Base-by-base conservation (phyloP, 2,797 vertebrate genomes). In the Acanthurus tractus region DNA sequence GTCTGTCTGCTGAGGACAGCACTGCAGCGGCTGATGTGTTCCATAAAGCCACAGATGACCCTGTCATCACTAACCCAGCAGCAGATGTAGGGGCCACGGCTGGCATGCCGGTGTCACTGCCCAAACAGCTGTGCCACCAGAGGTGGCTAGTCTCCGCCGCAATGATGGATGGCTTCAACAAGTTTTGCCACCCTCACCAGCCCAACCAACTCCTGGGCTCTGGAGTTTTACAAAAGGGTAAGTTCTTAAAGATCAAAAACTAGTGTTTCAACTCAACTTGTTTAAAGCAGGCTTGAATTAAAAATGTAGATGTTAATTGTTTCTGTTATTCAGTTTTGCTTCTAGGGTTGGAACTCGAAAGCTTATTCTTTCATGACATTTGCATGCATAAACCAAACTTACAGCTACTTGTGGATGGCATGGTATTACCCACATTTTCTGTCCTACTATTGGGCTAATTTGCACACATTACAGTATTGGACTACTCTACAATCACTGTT, bases 121-220 rank as follows among this genome's bases (percentile, higher is more conserved):
- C 84, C 86, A 87, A 88, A 89, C 93, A 95, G 91, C 91, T 94
- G 93, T 88, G 92, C 79, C 86, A 78, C 85, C 84, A 83, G 86
- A 90, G 87, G 88, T 88, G 83, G 85, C 73, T 74, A 81, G 61
- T 80, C 79, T 69, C 77, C 52, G 57, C 69, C 25, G 71, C 76
- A 63, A 82, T 93, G 91, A 94, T 93, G 87, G 88, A 93, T 91
- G 86, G 88, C 79, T 2, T 29, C 25, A 69, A 83, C 74, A 81
- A 88, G 69, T 81, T 81, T 70, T 23, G 46, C 73, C 76, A 78
- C 56, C 58, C 59, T 78, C 52, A 42, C 70, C 72, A 70, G 74
- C 75, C 90, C 81, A 82, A 83, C 81, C 64, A 89, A 87, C 83
- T 88, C 89, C 81, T 86, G 86, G 65, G 76, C 70, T 57, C 52